Evolutionary conservation across 2,888 invertebrate genomes (phyloP), one percentile per base, ranked within the genome.

Genomic region (Caenorhabditis angaria): DNA sequence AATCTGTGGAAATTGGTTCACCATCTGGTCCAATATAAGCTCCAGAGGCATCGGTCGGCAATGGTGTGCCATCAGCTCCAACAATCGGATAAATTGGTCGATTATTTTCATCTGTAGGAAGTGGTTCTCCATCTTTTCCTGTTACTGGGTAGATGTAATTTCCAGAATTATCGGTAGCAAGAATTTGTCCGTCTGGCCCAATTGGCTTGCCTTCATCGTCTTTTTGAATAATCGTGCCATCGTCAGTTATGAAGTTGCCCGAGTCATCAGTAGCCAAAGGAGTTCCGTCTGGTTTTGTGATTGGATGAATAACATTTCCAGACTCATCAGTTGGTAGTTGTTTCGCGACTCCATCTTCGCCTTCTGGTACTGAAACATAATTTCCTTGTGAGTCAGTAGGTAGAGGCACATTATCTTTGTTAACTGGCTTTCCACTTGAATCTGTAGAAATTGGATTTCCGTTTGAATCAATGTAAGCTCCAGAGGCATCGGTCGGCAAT

Each of bases 41-140:
- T 48, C 58, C 65, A 18, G 48, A 41, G 4, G 65, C 63, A 51
- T 72, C 67, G 22, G 67, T 70, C 27, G 70, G 70, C 3, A 70
- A 54, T 32, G 58, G 27, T 25, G 32, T 48, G 56, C 56, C 63
- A 50, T 65, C 72, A 18, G 61, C 62, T 18, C 65, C 79, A 20
- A 76, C 58, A 28, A 48, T 64, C 27, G 70, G 66, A 51, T 74
- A 59, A 41, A 67, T 67, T 69, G 74, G 32, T 54, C 53, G 14
- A 8, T 63, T 51, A 22, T 35, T 24, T 5, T 29, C 58, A 53
- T 64, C 69, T 3, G 62, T 68, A n/a, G 63, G 57, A 18, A 68
- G 47, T 20, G 29, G 28, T 35, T 18, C 67, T 29, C 77, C 77
- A 29, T 75, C 75, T 14, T 69, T 58, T 24, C 65, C 80, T 14